Evolutionary conservation across 1,140 invertebrate genomes (phyloP).

Genomic region (Papilio glaucus): DNA sequence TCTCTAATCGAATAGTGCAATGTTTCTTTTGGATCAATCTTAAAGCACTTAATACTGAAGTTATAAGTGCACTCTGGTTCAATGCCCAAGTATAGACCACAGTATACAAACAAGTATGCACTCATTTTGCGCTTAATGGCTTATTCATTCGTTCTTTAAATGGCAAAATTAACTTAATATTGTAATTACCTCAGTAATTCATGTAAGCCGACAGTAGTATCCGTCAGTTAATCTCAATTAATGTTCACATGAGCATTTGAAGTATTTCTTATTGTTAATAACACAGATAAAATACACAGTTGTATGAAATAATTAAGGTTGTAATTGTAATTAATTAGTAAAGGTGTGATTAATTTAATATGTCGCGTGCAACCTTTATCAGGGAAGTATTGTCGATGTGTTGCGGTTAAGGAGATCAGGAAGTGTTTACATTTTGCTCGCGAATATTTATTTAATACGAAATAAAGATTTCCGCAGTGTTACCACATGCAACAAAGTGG

Average conservation of each 20-base stretch:
- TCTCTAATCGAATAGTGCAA: too few relatives aligned
- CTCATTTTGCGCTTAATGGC: not conserved
- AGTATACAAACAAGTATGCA: not conserved
- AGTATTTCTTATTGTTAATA: slow-evolving; percentile 5
- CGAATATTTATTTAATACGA: slow-evolving; percentile 28
- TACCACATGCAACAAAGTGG: slow-evolving; percentile 6
- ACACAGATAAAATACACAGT: not conserved
- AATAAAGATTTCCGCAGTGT: slow-evolving; percentile 35
- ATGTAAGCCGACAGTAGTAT: not conserved
- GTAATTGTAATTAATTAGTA: slow-evolving; percentile 9
- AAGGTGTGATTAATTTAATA: slow-evolving; percentile 31
- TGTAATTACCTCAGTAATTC: not conserved
- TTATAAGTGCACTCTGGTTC: not conserved
- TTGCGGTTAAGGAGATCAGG: slow-evolving; percentile 3
- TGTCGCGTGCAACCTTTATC: not conserved
- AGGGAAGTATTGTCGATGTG: slow-evolving; percentile 15
- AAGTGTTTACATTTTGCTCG: slow-evolving; percentile 17
- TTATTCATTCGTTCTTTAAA: slow-evolving; percentile 18
- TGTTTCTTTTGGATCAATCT: not conserved
- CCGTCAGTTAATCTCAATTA: not conserved
- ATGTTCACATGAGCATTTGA: not conserved
- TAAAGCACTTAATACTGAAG: not conserved
- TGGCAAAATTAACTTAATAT: not conserved
- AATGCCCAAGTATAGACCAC: not conserved
- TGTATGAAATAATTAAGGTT: not conserved